Evolutionary conservation across 1,140 invertebrate genomes (phyloP).

Genomic region (Papilio machaon): DNA sequence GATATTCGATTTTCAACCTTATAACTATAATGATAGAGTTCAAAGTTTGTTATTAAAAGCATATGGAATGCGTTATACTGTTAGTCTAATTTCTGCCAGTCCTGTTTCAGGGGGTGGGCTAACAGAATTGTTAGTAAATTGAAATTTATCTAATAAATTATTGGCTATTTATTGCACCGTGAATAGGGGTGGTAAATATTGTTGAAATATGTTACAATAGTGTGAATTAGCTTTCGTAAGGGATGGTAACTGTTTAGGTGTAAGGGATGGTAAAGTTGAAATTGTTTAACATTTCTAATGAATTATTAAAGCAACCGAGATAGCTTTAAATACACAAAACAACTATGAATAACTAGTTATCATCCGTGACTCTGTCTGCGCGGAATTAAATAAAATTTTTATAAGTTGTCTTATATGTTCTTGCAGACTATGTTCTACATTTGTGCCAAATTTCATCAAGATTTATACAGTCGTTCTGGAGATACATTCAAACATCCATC

Average conservation of each 20-base stretch:
- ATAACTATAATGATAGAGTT: constrained; percentile 38
- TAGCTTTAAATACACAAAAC: no score
- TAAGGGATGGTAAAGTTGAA: background rate
- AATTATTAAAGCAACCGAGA: no score
- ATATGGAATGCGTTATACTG: constrained; percentile 62
- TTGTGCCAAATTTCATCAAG: no score
- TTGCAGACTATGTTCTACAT: no score
- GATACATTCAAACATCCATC: background rate
- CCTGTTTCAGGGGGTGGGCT: constrained; percentile 54
- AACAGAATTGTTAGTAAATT: constrained; percentile 75
- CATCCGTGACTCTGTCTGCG: no score
- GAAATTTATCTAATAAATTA: constrained; percentile 81
- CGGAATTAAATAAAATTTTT: no score
- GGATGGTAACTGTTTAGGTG: constrained; percentile 29
- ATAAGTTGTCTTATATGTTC: no score
- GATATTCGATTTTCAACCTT: constrained; percentile 45
- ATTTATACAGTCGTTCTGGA: no score
- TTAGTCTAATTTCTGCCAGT: constrained; percentile 70
- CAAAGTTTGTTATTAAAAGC: constrained; percentile 33
- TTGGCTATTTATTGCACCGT: constrained; percentile 60
- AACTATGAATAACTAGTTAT: no score
- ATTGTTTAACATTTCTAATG: background rate
- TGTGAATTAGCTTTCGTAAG: constrained; percentile 39
- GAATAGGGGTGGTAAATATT: constrained; percentile 39
- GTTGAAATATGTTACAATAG: constrained; percentile 38